These are phyloP conservation scores for Coracias cyanogaster DNA, from an alignment of 2,797 vertebrate genomes.

Conservation along the genomic window DNA sequence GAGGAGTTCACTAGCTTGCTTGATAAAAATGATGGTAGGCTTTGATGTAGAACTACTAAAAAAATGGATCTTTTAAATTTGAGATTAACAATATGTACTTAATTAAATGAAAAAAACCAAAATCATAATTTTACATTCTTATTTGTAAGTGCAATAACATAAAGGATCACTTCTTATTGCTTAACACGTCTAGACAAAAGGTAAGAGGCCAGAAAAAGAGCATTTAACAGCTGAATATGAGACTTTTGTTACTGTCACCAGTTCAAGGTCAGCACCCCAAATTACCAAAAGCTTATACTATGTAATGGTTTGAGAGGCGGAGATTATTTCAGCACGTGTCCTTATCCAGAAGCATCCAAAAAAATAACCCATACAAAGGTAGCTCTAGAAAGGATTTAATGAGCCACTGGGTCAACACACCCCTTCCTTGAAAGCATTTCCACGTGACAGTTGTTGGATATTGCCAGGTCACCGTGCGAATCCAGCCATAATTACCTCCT, in stretches of 20 bases:
- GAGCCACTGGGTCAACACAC: not conserved
- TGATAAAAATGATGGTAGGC: not conserved
- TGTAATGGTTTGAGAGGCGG: not conserved
- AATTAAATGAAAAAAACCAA: not conserved
- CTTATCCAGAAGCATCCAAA: not conserved
- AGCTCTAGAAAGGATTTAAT: not conserved
- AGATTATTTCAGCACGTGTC: not conserved
- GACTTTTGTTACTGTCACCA: not conserved
- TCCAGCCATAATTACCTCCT: not conserved
- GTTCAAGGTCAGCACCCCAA: not conserved
- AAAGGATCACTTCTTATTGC: not conserved
- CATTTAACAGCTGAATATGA: not conserved
- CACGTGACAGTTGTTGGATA: not conserved
- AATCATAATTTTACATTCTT: not conserved
- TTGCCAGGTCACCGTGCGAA: not conserved
- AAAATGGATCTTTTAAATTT: not conserved
- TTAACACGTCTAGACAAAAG: not conserved
- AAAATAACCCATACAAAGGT: not conserved
- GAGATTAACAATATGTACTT: not conserved
- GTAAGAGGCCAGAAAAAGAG: not conserved
- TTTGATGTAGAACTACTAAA: not conserved
- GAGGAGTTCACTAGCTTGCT: not conserved
- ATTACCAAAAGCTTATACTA: not conserved
- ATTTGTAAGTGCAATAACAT: not conserved
- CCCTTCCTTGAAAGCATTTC: not conserved